These are phyloP conservation scores for Trididemnum nubilum DNA, from an alignment of 23 tunicate species.

Conservation along the genomic window DNA sequence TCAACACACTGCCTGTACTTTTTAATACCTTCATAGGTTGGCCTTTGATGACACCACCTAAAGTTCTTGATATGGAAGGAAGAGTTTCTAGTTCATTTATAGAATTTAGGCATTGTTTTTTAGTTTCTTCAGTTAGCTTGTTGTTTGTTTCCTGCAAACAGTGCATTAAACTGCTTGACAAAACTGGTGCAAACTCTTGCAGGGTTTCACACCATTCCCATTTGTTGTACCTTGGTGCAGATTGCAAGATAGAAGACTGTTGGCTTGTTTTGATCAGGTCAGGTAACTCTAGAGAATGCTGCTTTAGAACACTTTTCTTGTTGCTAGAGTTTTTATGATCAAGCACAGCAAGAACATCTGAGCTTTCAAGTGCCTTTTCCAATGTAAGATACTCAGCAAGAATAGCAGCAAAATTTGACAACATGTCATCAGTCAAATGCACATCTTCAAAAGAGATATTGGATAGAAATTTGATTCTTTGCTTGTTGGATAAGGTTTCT, in stretches of 20 bases:
- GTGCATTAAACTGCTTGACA: conserved; percentile 29
- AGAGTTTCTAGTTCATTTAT: not conserved
- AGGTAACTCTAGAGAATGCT: conserved; percentile 53
- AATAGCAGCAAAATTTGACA: conserved; percentile 24
- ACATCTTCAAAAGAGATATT: not conserved
- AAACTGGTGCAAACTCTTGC: conserved; percentile 54
- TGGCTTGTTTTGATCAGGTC: conserved; percentile 80
- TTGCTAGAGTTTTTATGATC: conserved; percentile 13
- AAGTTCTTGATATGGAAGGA: conserved; percentile 3
- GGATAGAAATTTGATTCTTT: conserved; percentile 21
- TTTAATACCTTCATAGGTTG: conserved; percentile 26
- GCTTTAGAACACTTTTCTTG: conserved; percentile 70
- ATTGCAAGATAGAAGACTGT: conserved; percentile 10
- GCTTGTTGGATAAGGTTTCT: not conserved
- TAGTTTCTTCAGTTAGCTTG: conserved; percentile 28
- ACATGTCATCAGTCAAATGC: conserved; percentile 13
- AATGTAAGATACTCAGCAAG: conserved; percentile 23
- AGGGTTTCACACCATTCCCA: conserved; percentile 56
- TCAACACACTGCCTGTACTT: conserved; percentile 6
- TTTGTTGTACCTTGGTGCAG: not conserved
- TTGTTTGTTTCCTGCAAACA: conserved; percentile 1
- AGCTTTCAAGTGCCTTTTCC: conserved; percentile 27
- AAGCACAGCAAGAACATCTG: conserved; percentile 16
- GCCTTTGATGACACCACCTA: not conserved
- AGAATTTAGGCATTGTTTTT: conserved; percentile 1